Evolutionary conservation across 2,113 vertebrate species (phyloP), one percentile per base, ranked within the genome.

Genomic region (Scomber scombrus): DNA sequence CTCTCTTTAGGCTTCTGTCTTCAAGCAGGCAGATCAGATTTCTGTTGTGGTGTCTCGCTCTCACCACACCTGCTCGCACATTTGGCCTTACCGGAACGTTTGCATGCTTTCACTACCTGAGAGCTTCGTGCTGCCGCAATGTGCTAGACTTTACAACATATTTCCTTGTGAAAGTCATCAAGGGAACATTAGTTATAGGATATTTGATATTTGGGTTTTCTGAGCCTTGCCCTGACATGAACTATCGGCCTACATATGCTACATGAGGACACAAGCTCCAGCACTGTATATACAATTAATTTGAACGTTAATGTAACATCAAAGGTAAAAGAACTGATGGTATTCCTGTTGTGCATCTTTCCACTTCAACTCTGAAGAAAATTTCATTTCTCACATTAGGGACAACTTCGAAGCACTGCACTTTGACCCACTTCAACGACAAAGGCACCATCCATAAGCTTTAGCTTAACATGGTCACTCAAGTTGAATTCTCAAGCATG

Each of bases 401-500:
- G 19, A 49, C 49, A 3, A 16, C 9, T 62, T 57, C 43, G 12
- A 21, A 12, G 12, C 43, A 14, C 0, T 60, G 61, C 65, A 34
- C 68, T 80, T 64, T 80, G 52, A 82, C 67, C 60, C 62, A 86
- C 21, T 82, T 77, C 45, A 73, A 14, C 2, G 11, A 63, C 40
- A 43, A 71, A 70, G 18, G 19, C 60, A 11, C 72, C 31, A 73
- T 65, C 50, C 18, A 57, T 43, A 2, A 55, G 58, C 56, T 57
- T 58, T 23, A 29, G 67, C 65, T 71, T 68, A 51, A 66, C 46
- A 49, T 45, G 13, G 31, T 67, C 34, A 19, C 49, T 58, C 21
- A 51, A 45, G 47, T 77, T 76, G 55, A 82, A 79, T 78, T 85
- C 73, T 84, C 43, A 68, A 71, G 69, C 55, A 43, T 78, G 75